Conservation (phyloP, 1,140 invertebrate species). For the Limonius californicus region DNA sequence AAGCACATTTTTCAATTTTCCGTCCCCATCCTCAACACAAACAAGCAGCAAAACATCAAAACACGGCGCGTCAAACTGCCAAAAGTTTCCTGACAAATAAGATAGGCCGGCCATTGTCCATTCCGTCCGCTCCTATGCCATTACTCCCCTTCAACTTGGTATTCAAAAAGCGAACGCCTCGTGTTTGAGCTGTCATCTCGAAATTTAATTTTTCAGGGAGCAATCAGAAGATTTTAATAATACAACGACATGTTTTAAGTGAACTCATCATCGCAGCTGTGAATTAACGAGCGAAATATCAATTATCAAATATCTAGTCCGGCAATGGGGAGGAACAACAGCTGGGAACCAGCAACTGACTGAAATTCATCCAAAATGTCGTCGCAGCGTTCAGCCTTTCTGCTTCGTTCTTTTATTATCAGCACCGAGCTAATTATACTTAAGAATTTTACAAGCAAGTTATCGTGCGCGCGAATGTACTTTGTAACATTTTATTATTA, state of each 20-base stretch:
- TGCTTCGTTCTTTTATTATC: not conserved
- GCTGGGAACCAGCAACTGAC: conserved; percentile 22
- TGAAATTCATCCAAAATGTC: conserved; percentile 10
- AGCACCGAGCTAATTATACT: not conserved
- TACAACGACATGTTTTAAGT: conserved; percentile 31
- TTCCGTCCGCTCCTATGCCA: conserved; percentile 6
- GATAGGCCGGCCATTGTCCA: conserved; percentile 20
- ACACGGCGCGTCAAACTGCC: conserved; percentile 22
- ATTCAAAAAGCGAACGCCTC: conserved; percentile 27
- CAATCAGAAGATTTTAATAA: conserved; percentile 32
- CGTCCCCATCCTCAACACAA: not conserved
- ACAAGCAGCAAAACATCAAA: conserved; percentile 22
- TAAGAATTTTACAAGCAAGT: no score
- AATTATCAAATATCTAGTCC: conserved; percentile 33
- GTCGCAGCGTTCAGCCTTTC: not conserved
- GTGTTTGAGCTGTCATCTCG: conserved; percentile 29
- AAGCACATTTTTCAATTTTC: conserved; percentile 6
- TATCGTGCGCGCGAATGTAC: no score
- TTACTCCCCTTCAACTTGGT: conserved; percentile 24
- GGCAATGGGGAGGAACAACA: conserved; percentile 15
- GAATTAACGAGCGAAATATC: conserved; percentile 37
- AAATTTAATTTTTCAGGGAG: conserved; percentile 31
- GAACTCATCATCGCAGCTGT: conserved; percentile 33
- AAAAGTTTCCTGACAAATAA: conserved; percentile 26
- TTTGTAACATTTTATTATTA: no score